These are phyloP conservation scores for Andrena flavipes DNA, from an alignment of 2,888 invertebrate species.

Conservation along the genomic window DNA sequence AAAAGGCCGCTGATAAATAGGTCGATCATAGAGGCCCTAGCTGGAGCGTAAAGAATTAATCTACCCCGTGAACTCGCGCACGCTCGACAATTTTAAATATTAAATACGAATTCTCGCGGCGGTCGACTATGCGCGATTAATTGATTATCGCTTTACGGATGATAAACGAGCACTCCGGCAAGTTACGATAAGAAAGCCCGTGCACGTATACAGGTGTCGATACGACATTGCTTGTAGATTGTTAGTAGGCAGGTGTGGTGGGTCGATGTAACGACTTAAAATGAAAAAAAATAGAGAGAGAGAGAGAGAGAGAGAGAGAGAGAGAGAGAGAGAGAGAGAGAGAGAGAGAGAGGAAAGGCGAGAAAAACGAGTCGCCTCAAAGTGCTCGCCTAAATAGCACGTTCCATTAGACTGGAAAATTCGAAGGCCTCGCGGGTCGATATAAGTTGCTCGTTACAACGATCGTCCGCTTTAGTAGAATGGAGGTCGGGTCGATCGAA, in stretches of 20 bases:
- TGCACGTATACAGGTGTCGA: constrained; percentile 12
- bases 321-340: background rate
- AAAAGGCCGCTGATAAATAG: constrained; percentile 42
- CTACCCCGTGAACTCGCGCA: constrained; percentile 1
- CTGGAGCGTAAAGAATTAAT: constrained; percentile 48
- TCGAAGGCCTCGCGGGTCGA: constrained; percentile 66
- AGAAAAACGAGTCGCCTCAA: constrained; percentile 49
- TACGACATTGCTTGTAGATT: constrained; percentile 5
- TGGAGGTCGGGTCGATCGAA: constrained; percentile 54
- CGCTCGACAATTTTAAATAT: constrained; percentile 42
- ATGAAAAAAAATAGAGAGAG: constrained; percentile 2
- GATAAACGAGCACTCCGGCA: constrained; percentile 46
- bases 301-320: background rate
- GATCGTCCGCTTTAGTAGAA: constrained; percentile 63
- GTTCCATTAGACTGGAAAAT: constrained; percentile 69
- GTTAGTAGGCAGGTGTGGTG: constrained; percentile 20
- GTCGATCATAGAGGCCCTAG: constrained; percentile 39
- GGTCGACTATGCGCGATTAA: constrained; percentile 50
- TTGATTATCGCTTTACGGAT: constrained; percentile 58
- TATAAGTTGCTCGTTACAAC: constrained; percentile 59
- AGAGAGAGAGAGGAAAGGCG: background rate
- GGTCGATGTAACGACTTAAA: constrained; percentile 28
- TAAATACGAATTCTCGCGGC: constrained; percentile 40
- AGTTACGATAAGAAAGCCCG: constrained; percentile 38
- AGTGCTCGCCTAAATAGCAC: constrained; percentile 58